phyloP scores from a whole-genome alignment of 2,888 invertebrate species.

The Latheticus oryzae region DNA sequence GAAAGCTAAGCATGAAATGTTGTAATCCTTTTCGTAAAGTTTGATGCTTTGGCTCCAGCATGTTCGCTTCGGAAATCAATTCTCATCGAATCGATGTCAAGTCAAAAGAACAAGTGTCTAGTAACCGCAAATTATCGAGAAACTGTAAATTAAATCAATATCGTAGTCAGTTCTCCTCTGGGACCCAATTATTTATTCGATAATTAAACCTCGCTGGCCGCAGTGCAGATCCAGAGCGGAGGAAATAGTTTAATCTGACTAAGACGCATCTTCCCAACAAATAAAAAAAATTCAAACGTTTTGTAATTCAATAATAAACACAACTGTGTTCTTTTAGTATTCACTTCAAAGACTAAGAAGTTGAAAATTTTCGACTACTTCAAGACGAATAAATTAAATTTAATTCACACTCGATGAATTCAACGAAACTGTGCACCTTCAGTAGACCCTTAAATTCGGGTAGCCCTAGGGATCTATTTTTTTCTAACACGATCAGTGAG shows the following conservation, averaged over 20 bases:
- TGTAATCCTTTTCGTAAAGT: neutral
- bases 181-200: conserved; percentile 29
- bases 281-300: too few relatives aligned
- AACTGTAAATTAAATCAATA: conserved; percentile 20
- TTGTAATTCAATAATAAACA: too few relatives aligned
- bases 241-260: conserved; percentile 10
- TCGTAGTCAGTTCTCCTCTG: conserved; percentile 17
- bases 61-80: neutral
- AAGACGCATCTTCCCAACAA: conserved; percentile 16
- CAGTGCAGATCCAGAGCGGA: conserved; percentile 9
- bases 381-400: neutral
- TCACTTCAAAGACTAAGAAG: too few relatives aligned
- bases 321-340: too few relatives aligned
- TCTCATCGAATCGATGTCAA: neutral
- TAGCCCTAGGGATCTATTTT: conserved; percentile 13
- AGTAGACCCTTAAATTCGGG: conserved; percentile 3
- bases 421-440: conserved; percentile 6
- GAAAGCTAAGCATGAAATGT: too few relatives aligned
- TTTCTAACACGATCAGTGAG: conserved; percentile 12
- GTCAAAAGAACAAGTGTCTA: conserved; percentile 1
- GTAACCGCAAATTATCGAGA: conserved; percentile 15
- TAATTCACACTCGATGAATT: conserved; percentile 7
- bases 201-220: conserved; percentile 20
- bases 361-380: too few relatives aligned
- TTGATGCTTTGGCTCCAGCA: neutral